Conservation (phyloP, 2,888 invertebrate genomes). For the Lasioglossum villosulum region DNA sequence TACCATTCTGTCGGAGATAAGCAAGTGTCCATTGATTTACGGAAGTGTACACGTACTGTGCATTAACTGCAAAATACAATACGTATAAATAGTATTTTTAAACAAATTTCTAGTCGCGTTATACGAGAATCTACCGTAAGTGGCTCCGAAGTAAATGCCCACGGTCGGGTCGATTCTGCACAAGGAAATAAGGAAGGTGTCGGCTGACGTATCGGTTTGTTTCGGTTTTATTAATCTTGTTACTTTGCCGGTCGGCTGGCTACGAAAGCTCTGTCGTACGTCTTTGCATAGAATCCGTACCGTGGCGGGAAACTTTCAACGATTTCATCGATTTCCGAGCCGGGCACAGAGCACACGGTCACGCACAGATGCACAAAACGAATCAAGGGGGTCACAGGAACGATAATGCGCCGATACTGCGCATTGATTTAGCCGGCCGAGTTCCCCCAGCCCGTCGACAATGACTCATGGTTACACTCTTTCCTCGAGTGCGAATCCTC, state of each 20-base stretch:
- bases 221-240: slow-evolving; percentile 4
- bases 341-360: slow-evolving; percentile 11
- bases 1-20: no score
- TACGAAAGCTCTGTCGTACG: neutral
- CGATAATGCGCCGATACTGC: slow-evolving; percentile 58
- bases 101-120: no score
- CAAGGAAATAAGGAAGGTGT: neutral
- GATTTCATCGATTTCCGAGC: slow-evolving; percentile 57
- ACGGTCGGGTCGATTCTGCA: neutral
- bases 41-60: no score
- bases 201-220: neutral
- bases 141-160: neutral
- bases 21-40: no score
- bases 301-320: slow-evolving; percentile 30
- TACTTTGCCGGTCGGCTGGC: neutral
- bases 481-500: slow-evolving; percentile 38
- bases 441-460: slow-evolving; percentile 50
- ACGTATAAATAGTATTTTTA: no score
- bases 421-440: slow-evolving; percentile 58
- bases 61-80: no score
- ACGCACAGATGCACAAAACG: slow-evolving; percentile 69
- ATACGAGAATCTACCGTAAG: no score
- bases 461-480: slow-evolving; percentile 63
- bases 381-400: slow-evolving; percentile 55
- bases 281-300: slow-evolving; percentile 6